Evolutionary conservation across 2,888 invertebrate genomes (phyloP).

Genomic region (Cryptocephalus primarius): DNA sequence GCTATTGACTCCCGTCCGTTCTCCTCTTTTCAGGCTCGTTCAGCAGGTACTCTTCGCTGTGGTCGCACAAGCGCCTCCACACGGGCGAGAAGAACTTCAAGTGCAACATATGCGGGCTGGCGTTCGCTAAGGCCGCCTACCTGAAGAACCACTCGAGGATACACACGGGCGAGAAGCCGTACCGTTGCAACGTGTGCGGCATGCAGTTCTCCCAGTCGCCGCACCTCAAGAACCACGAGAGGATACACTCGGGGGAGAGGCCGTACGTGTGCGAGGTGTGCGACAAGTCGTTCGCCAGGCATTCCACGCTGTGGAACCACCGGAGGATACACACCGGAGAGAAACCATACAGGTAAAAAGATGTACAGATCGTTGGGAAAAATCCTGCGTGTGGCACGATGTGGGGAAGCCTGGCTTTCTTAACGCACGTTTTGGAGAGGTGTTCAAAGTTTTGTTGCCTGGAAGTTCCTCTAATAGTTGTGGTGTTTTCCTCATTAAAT

Average conservation of each 20-base stretch:
- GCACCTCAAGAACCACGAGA: slow-evolving; percentile 79
- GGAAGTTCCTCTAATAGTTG: too few relatives aligned
- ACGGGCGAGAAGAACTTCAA: slow-evolving; percentile 79
- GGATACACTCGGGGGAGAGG: slow-evolving; percentile 75
- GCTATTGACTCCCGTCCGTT: background rate
- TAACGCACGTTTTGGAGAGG: too few relatives aligned
- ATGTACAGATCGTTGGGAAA: background rate
- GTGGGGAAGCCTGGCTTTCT: too few relatives aligned
- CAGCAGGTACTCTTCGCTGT: slow-evolving; percentile 75
- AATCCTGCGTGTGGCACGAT: too few relatives aligned
- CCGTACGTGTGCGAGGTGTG: slow-evolving; percentile 55
- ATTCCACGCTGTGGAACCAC: slow-evolving; percentile 83
- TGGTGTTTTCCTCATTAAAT: too few relatives aligned
- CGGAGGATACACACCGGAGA: slow-evolving; percentile 79
- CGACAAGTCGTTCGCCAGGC: slow-evolving; percentile 79
- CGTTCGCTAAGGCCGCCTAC: slow-evolving; percentile 85
- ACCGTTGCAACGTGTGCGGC: slow-evolving; percentile 67
- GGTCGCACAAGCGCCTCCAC: slow-evolving; percentile 83
- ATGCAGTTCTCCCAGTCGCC: slow-evolving; percentile 87
- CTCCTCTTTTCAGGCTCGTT: slow-evolving; percentile 43
- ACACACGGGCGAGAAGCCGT: slow-evolving; percentile 60
- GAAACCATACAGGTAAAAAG: slow-evolving; percentile 53
- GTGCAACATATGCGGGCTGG: slow-evolving; percentile 77
- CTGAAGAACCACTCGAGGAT: slow-evolving; percentile 81
- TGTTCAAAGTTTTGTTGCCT: too few relatives aligned